phyloP scores from a whole-genome alignment of 2,888 invertebrate genomes.

The Panzeria rudis region DNA sequence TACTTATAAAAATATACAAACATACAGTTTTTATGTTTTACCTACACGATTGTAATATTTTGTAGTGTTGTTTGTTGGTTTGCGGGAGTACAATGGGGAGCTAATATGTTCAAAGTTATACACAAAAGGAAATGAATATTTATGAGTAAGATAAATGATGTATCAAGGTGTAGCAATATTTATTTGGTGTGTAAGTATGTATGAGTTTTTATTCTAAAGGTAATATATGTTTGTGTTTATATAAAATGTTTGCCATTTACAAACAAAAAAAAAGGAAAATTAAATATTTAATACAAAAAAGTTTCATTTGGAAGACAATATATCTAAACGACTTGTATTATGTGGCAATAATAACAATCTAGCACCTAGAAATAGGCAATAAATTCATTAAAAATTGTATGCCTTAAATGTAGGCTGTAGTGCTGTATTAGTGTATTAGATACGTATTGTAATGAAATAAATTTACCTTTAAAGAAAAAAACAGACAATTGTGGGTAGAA shows the following conservation, averaged over 20 bases:
- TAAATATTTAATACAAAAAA: constrained; percentile 35
- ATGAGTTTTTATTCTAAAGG: constrained; percentile 48
- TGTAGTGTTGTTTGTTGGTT: neutral
- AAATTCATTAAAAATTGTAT: constrained; percentile 31
- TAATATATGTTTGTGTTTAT: constrained; percentile 9
- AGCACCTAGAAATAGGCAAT: constrained; percentile 48
- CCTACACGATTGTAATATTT: constrained; percentile 6
- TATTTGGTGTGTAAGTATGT: constrained; percentile 22
- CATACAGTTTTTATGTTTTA: neutral
- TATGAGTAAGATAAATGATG: constrained; percentile 74
- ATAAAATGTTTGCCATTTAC: constrained; percentile 34
- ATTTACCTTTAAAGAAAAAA: neutral
- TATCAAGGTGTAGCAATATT: constrained; percentile 62
- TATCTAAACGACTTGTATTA: neutral
- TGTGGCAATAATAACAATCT: neutral
- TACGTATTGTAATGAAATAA: neutral
- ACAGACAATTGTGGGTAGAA: neutral
- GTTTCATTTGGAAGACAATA: constrained; percentile 20
- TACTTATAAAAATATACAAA: neutral
- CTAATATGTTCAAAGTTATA: constrained; percentile 52
- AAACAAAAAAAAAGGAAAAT: constrained; percentile 30
- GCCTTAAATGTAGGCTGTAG: neutral
- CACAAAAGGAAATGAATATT: constrained; percentile 73
- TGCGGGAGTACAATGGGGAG: neutral
- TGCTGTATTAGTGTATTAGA: neutral